Evolutionary conservation across 2,113 vertebrate species (phyloP), one percentile per base, ranked within the genome.

Genomic region (Lutjanus erythropterus): DNA sequence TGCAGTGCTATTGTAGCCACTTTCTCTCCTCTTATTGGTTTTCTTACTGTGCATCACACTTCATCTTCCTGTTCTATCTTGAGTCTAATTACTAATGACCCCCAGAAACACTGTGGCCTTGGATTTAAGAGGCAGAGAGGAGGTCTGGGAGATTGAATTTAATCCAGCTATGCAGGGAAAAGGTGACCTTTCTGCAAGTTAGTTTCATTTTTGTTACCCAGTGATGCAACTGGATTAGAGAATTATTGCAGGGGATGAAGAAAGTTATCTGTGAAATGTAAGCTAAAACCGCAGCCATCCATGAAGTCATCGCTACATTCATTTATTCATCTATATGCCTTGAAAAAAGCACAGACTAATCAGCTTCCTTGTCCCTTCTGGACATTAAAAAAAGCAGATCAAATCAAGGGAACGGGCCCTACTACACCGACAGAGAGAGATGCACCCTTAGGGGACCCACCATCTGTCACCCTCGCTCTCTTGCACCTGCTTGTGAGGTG

Each of bases 141-240:
- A 69, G 86, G 78, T n/a, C 71, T 53, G 84, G 82, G 87, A 89
- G 88, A 88, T 88, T 89, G 79, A 86, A 89, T 90, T 90, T 86
- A 91, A 93, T 93, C 90, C 87, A 88, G 77, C 90, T 11, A 71
- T 55, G 72, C 50, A 49, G 64, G 35, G 75, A 60, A 78, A 87
- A 74, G 86, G 88, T 92, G 89, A 94, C 91, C 92, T 93, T 86
- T 75, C 80, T 75, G 62, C 58, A 87, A 86, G 85, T 78, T 81
- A 37, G 87, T 90, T 90, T 90, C 66, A 91, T 88, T 86, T 88
- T 76, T 86, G 74, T 74, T 85, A 78, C 50, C 29, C 68, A 52
- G 55, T 89, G 91, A 91, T 91, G 86, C 84, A 82, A 91, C 83
- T 86, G 90, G 93, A 92, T 91, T 91, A 93, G 37, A 76, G 89